phyloP scores from a whole-genome alignment of 2,888 invertebrate genomes.

The Xestobium rufovillosum region DNA sequence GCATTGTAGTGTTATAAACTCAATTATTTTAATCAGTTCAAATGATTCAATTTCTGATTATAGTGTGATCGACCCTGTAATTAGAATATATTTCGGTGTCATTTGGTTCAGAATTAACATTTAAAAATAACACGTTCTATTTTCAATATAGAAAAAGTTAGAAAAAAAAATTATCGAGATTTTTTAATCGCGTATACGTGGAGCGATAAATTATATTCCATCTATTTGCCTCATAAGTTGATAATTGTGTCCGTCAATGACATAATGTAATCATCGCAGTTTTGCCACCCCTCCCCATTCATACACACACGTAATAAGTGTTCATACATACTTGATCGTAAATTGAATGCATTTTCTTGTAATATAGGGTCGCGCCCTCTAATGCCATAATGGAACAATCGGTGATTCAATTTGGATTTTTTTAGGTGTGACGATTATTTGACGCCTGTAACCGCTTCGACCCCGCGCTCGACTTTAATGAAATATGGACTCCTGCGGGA shows the following conservation, averaged over 20 bases:
- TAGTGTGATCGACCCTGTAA: too few species aligned
- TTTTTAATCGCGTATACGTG: too few species aligned
- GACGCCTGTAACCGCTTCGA: constrained; percentile 37
- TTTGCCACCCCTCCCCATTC: constrained; percentile 32
- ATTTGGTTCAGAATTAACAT: too few species aligned
- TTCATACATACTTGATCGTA: constrained; percentile 43
- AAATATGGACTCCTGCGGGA: constrained; percentile 41
- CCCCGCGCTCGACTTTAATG: constrained; percentile 37
- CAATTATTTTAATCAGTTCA: too few species aligned
- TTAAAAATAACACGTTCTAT: too few species aligned
- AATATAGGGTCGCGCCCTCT: constrained; percentile 48
- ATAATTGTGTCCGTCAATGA: constrained; percentile 13
- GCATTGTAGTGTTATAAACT: too few species aligned
- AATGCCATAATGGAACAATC: constrained; percentile 64
- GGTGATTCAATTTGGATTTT: constrained; percentile 64
- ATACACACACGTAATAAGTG: constrained; percentile 42
- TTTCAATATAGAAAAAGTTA: too few species aligned
- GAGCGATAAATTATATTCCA: too few species aligned
- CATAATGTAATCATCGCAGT: constrained; percentile 37
- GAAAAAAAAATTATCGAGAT: too few species aligned
- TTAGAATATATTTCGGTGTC: too few species aligned
- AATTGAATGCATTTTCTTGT: constrained; percentile 41
- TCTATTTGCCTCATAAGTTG: too few species aligned
- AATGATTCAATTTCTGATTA: too few species aligned
- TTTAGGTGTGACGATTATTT: constrained; percentile 45